Evolutionary conservation across 2,113 vertebrate genomes (phyloP).

Genomic region (Laticauda laticaudata): DNA sequence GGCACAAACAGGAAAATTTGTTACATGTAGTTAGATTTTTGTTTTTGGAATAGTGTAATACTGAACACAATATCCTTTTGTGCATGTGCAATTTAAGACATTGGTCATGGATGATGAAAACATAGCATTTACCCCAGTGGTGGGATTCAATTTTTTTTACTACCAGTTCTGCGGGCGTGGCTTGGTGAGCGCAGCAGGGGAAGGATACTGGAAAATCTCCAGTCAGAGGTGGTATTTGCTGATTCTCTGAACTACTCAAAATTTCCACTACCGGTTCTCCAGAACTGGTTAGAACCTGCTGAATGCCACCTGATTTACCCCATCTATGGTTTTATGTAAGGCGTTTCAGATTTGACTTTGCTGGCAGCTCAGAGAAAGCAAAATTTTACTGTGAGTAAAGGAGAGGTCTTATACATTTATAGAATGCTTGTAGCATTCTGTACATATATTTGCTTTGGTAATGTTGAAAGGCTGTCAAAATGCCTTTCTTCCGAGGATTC

Average conservation of each 20-base stretch:
- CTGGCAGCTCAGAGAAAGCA: constrained; percentile 82
- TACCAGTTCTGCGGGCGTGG: constrained; percentile 36
- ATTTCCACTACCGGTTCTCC: no score
- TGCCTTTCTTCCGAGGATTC: no score
- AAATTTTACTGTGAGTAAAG: constrained; percentile 64
- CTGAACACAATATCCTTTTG: constrained; percentile 68
- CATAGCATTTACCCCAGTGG: constrained; percentile 46
- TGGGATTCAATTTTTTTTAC: no score
- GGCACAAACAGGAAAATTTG: constrained; percentile 62
- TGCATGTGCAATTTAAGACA: constrained; percentile 56
- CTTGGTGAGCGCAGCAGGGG: no score
- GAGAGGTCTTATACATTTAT: constrained; percentile 65
- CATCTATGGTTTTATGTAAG: constrained; percentile 44
- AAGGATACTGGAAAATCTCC: no score
- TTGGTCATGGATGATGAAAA: constrained; percentile 60
- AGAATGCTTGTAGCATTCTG: constrained; percentile 77
- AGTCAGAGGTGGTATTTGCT: no score
- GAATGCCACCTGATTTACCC: no score
- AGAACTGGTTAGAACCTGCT: no score
- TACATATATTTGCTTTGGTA: constrained; percentile 70
- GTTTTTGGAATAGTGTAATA: constrained; percentile 51
- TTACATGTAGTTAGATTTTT: constrained; percentile 53
- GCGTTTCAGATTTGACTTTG: constrained; percentile 64
- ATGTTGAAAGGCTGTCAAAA: no score
- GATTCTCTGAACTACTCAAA: no score